Evolutionary conservation across 2,797 vertebrate genomes (phyloP), one percentile per base, ranked within the genome.

Genomic region (Argyrosomus regius): DNA sequence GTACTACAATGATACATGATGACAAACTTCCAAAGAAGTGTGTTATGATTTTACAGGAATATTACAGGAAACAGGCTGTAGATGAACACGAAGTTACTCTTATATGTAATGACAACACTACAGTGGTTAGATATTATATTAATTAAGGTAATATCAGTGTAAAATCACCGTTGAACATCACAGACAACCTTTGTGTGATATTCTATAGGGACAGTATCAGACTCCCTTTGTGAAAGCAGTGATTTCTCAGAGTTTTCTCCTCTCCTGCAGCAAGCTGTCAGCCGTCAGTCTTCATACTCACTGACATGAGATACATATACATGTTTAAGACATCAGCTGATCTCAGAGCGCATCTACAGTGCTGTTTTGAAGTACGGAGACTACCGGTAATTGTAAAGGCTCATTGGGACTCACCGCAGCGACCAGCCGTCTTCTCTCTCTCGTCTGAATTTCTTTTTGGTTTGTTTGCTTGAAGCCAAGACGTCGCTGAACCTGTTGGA

Each of bases 391-490:
- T 35, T 49, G 22, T 45, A 6, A 20, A 20, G 24, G 31, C 24
- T 39, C 0, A 18, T 41, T 41, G 60, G 8, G 3, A 87, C 92
- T 92, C 85, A 92, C 91, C 92, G 39, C 52, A 66, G 12, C 57
- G 59, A 7, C 45, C 20, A 5, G 22, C 7, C 35, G 64, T 60
- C 18, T 35, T 12, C 28, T 50, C 35, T 43, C 50, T 43, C 35
- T 39, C 35, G 35, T 39, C 35, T 39, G 35, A 39, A 9, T 9
- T 9, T 39, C 3, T 6, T 12, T 46, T 17, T 17, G 9, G 11
- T 54, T 52, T 35, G 17, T 18, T 0, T 12, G 6, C 24, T 50
- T 6, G 8, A 24, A 14, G 70, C 18, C 0, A 56, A 64, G 35
- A 57, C 28, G 28, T 28, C 43, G 5, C 12, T 14, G 12, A 49